Base-by-base conservation (phyloP, 2,797 vertebrate genomes). In the Brachymystax lenok region DNA sequence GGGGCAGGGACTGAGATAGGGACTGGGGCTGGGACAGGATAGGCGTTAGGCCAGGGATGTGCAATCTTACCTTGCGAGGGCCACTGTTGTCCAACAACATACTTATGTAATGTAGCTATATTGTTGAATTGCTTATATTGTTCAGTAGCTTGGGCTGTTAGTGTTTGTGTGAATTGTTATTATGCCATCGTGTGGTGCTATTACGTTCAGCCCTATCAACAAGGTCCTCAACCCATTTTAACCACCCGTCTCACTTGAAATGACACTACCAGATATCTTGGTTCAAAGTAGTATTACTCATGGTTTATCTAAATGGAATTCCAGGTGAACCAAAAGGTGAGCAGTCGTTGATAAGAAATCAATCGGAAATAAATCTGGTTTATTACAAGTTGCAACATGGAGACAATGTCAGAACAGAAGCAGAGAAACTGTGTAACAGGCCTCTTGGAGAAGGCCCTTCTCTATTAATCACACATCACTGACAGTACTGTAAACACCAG, bases 131-230 rank as follows among this genome's bases (percentile, higher is more conserved):
- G 68, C 19, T 63, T 63, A n/a, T 46, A 21, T 19, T 21, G 10
- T 70, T 7, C 13, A 52, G 54, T 51, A 28, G 70, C 13, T 17
- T 68, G 1, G 10, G 40, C 40, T 63, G 59, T 3, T 67, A 21
- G 19, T 54, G 2, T 27, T 28, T 24, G n/a, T 52, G 1, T 67
- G 7, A n/a, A 30, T 21, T 19, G 6, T 50, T 24, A 7, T 40
- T 4, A 5, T 27, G 51, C 86, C 87, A 91, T 87, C 76, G 84
- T 85, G 56, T 84, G 88, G 88, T 28, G 79, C n/a, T 51, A 72
- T 79, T 5, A 50, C 50, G 5, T 21, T 79, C 77, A 16, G 40
- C 2, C 40, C 40, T 46, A 2, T 3, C 12, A 13, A 12, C 40
- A 46, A 12, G 40, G 24, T 77, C 12, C 4, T 30, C 24, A 27